Base-by-base conservation (phyloP, 2,888 invertebrate species). In the Pyrrhopygopsis socrates region DNA sequence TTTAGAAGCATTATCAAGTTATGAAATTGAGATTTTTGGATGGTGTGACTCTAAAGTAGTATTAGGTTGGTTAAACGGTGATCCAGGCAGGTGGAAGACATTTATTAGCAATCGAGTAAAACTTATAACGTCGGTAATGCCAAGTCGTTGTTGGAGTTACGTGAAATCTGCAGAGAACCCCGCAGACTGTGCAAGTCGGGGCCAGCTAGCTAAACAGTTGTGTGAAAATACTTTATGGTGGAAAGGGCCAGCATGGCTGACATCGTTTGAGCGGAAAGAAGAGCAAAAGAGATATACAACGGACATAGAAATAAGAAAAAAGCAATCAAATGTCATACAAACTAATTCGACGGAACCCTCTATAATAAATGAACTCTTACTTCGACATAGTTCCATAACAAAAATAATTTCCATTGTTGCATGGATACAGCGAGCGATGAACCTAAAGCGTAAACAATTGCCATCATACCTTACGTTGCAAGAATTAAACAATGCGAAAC, bases 391-490 rank as follows among this genome's bases (percentile, higher is more conserved):
- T 34, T 34, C 34, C 22, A 60, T 60, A 29, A 63, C 63, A 63
- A 63, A 63, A 63, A 63, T 63, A 29, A 30, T 63, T 63, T 30
- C 13, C 20, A 20, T 63, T 29, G 27, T 63, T 29, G 63, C 63
- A 63, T 63, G 63, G 63, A 63, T 63, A 27, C 63, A 30, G 30
- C 63, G 63, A 63, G 63, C 63, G 30, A 18, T 63, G 29, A 63
- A 63, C 15, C 4, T 8, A 15, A 63, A 29, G 3, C 63, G 30
- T 27, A 63, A 58, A 41, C 58, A 20, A n/a, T n/a, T 54, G n/a
- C 54, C 54, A 6, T 20, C 71, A 29, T 90, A 91, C 50, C 84
- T 54, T 54, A 54, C 45, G 45, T 45, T 45, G 15, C 45, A 45
- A 45, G 45, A 45, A 45, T 45, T 45, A 15, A 6, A 45, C 45